Evolutionary conservation across 2,113 vertebrate species (phyloP), one percentile per base, ranked within the genome.

Genomic region (Mobula birostris): DNA sequence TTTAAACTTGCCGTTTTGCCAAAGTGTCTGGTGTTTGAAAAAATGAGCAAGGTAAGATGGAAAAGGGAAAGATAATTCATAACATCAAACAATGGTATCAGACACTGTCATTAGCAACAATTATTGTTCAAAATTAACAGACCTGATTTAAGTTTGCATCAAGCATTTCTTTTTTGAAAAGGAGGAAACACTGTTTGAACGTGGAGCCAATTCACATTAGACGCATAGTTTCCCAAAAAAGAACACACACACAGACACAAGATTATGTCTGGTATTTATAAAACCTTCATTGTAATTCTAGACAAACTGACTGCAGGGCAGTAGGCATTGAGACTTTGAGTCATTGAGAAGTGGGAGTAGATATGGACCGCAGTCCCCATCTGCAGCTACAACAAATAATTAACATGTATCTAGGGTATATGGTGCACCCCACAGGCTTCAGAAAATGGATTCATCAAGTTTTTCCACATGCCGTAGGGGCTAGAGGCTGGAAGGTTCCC

Each of bases 181-280:
- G 66, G 32, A 92, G 32, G 63, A 40, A 72, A 72, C 40, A 68
- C 68, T 70, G n/a, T 92, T 92, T 92, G 32, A 63, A 92, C 36
- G 68, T 70, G 19, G 15, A 92, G 66, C 88, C 63, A 92, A 92
- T 92, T 93, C 48, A 17, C 36, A 56, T 24, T 93, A 93, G 91
- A 74, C 91, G 56, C 70, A 93, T 29, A 19, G 32, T 48, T 74
- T 93, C 36, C 91, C 91, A 93, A 93, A 12, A 93, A 74, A 74
- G 27, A 4, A 48, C 36, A 48, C 19, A 36, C 36, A 56, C 70
- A 74, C 70, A 74, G 91, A 93, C 91, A 93, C 36, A 15, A 93
- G 91, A 72, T 93, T 93, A 93, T 29, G 70, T 93, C 91, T 93
- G 91, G 91, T 93, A 93, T 74, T 36, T 93, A 76, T 93, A 40